phyloP scores from a whole-genome alignment of 2,888 invertebrate genomes.

The Dichetophora obliterata region DNA sequence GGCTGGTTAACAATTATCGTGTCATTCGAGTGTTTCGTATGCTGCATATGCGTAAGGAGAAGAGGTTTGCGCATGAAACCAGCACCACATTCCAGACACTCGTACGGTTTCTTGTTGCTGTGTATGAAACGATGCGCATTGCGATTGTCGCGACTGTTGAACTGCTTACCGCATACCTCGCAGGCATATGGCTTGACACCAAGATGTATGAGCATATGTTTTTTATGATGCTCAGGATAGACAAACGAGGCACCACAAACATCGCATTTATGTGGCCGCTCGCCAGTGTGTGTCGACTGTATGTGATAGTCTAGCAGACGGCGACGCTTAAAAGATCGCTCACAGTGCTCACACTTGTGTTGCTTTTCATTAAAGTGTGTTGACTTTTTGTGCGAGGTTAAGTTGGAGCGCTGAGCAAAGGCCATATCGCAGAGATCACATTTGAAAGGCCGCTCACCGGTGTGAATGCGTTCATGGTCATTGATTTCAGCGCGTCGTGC shows the following conservation, averaged over 20 bases:
- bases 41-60: conserved; percentile 80
- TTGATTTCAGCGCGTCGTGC: conserved; percentile 82
- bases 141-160: conserved; percentile 86
- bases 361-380: conserved; percentile 82
- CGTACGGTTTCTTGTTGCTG: conserved; percentile 88
- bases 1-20: conserved; percentile 88
- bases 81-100: conserved; percentile 83
- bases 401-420: conserved; percentile 85
- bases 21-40: conserved; percentile 76
- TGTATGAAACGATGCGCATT: conserved; percentile 89
- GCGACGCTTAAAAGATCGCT: conserved; percentile 77
- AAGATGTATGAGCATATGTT: conserved; percentile 81
- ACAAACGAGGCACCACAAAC: conserved; percentile 84
- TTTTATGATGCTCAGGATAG: conserved; percentile 84
- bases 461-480: conserved; percentile 86
- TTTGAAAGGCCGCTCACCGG: conserved; percentile 83
- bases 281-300: conserved; percentile 84
- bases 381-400: conserved; percentile 83
- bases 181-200: conserved; percentile 83
- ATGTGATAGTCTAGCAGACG: conserved; percentile 85
- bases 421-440: conserved; percentile 84
- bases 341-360: conserved; percentile 78
- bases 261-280: conserved; percentile 81
- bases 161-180: conserved; percentile 86
- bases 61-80: conserved; percentile 88